Evolutionary conservation across 2,113 vertebrate genomes (phyloP), one percentile per base, ranked within the genome.

Genomic region (Oreochromis tanganicae): DNA sequence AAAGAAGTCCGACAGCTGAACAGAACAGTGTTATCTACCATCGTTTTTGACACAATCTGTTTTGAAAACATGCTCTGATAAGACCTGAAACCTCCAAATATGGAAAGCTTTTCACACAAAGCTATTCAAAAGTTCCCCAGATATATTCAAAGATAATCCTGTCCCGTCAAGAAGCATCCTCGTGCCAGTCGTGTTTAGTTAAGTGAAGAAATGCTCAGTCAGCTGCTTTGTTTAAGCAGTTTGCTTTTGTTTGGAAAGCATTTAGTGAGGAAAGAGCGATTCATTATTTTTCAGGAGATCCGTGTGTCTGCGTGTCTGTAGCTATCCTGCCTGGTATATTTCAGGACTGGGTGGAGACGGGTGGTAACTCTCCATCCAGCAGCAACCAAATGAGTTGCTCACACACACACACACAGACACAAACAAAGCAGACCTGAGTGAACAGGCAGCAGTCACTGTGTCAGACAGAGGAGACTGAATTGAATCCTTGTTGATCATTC

Each of bases 271-370:
- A 46, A 84, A 68, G 75, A 56, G 63, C 79, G 81, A 88, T 88
- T 81, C 71, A 83, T 85, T 87, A 84, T 88, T 88, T 88, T 88
- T 91, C 90, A 80, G 38, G 80, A 56, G 19, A 80, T 84, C 73
- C 87, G 56, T 83, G 75, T 87, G 57, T 83, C 19, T 83, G 41
- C 87, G 80, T 92, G 68, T 83, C 50, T 87, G 52, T 13, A 83
- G 81, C 82, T 34, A 36, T 93, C 80, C 78, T 85, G 83, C 78
- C 66, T 56, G 68, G 82, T 88, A 85, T 94, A 95, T 95, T 94
- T 95, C 93, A 89, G 92, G 92, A 93, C 82, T 90, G 94, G 93
- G 91, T 92, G 92, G 94, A 93, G 93, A 89, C 41, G 93, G 87
- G 91, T 91, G 95, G 89, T 89, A 92, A 90, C 66, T 5, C 79